A percentile compares a stretch with the other conserved stretches of the same genome.
Conservation (phyloP, 2,888 invertebrate genomes). For the Cantharis flavilabris region DNA sequence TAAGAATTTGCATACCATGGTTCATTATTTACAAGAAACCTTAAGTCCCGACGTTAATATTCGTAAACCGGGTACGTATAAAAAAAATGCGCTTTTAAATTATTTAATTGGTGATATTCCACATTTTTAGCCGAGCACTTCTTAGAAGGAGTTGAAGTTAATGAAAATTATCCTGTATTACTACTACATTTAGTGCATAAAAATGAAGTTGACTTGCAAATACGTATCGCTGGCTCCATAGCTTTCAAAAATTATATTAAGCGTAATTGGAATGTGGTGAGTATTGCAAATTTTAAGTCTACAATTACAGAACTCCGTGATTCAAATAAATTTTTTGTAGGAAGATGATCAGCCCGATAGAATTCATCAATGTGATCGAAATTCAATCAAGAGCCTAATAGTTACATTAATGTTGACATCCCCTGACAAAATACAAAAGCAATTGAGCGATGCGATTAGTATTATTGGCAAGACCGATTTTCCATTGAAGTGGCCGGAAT, state of each 20-base stretch:
- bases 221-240: conserved; percentile 88
- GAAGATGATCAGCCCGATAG: conserved; percentile 76
- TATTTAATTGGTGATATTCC: conserved; percentile 1
- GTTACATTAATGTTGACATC: conserved; percentile 92
- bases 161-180: conserved; percentile 87
- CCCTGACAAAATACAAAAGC: conserved; percentile 88
- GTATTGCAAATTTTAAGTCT: conserved; percentile 45
- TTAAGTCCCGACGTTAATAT: conserved; percentile 81
- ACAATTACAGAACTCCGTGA: not conserved
- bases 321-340: conserved; percentile 41
- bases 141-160: conserved; percentile 85
- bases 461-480: conserved; percentile 97
- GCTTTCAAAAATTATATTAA: conserved; percentile 97
- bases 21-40: conserved; percentile 86
- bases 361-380: conserved; percentile 80
- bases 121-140: conserved; percentile 82
- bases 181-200: conserved; percentile 86
- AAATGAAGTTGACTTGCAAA: conserved; percentile 76
- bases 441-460: conserved; percentile 93
- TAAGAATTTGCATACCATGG: conserved; percentile 79
- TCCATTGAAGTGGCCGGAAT: conserved; percentile 93
- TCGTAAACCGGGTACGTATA: conserved; percentile 77
- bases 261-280: conserved; percentile 89
- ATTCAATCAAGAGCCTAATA: conserved; percentile 81
- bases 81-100: conserved; percentile 10